Evolutionary conservation across 2,113 vertebrate species (phyloP), one percentile per base, ranked within the genome.

Genomic region (Centropristis striata): DNA sequence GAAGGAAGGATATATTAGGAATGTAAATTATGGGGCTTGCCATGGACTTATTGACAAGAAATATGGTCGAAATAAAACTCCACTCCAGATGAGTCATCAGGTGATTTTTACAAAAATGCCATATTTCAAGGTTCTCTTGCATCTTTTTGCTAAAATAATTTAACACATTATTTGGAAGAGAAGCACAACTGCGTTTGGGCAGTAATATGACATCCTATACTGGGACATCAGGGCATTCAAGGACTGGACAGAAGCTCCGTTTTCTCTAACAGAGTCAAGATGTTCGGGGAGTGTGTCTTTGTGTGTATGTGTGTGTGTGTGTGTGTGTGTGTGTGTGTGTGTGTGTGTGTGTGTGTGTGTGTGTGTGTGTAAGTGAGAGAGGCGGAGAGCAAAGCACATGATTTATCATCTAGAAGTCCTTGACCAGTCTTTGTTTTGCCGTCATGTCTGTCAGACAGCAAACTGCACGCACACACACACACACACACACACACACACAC

Each of bases 371-470:
- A 25, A 25, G n/a, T 21, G 32, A 42, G 12, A 44, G 1, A n/a
- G 28, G 27, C 23, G 0, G 4, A 16, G 15, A 21, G 5, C 0
- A 6, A 46, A 39, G 36, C 37, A 70, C 16, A 28, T 57, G 25
- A 36, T 9, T 42, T 64, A 21, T 71, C 80, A 65, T 75, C 39
- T 21, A 66, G 72, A 75, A 28, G 77, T 82, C 84, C 84, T 80
- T 86, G 77, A 82, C 28, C 15, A 37, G 57, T 70, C 57, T 58
- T 41, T 84, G 59, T 80, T 78, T 49, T 70, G 39, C 41, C 73
- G 55, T 53, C 67, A 67, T 80, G n/a, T 71, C 21, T 10, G 25
- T 74, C 46, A 42, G 10, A 46, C 18, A 58, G 32, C 50, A 68
- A 18, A 72, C 37, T 54, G 28, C n/a, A n/a, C n/a, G n/a, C n/a